phyloP scores from a whole-genome alignment of 2,113 vertebrate genomes.

The Pterocles gutturalis region DNA sequence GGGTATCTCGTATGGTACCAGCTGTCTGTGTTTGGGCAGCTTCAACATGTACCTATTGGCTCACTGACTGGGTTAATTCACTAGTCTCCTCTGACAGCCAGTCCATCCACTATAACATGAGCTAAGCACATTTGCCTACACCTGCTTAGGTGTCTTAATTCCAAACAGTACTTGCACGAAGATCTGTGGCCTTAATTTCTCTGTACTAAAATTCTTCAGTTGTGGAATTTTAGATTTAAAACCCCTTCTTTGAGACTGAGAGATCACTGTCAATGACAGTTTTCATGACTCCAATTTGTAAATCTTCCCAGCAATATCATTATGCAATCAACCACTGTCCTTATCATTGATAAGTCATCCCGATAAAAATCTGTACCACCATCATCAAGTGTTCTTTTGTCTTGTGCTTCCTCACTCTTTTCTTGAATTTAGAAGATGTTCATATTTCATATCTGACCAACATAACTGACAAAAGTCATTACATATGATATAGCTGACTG shows the following conservation, averaged over 20 bases:
- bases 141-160: not conserved
- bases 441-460: not conserved
- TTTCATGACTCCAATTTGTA: not conserved
- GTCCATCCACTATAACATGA: not conserved
- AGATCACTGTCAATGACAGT: not conserved
- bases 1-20: not conserved
- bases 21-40: not conserved
- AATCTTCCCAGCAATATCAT: not conserved
- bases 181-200: not conserved
- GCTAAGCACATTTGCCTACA: not conserved
- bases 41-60: not conserved
- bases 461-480: not conserved
- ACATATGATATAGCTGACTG: not conserved
- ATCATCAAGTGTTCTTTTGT: not conserved
- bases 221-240: not conserved
- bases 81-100: not conserved
- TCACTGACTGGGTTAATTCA: not conserved
- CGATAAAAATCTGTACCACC: not conserved
- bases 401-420: not conserved
- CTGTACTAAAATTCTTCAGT: not conserved
- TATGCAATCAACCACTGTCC: not conserved
- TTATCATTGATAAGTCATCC: not conserved
- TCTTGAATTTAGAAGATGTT: not conserved
- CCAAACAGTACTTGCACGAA: not conserved
- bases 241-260: rapidly evolving